Evolutionary conservation across 2,797 vertebrate genomes (phyloP).

Genomic region (Babyrousa celebensis): DNA sequence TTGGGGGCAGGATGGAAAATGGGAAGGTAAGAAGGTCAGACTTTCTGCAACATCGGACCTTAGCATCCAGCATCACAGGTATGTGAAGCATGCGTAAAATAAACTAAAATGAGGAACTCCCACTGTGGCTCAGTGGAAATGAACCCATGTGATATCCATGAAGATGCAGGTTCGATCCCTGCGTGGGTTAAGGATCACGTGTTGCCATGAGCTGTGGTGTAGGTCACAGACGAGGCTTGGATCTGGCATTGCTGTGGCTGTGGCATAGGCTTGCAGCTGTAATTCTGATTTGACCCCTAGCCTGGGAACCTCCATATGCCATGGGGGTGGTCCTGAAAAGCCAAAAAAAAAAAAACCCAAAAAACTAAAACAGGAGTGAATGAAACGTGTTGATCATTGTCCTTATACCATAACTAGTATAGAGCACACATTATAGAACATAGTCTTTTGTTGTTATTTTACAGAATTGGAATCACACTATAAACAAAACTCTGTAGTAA

Average conservation of each 20-base stretch:
- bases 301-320: too few species aligned
- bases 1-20: slow-evolving; percentile 19
- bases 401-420: not conserved
- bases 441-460: not conserved
- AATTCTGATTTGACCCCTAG: too few species aligned
- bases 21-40: not conserved
- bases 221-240: too few species aligned
- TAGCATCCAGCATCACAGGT: not conserved
- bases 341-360: not conserved
- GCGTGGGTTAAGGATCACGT: too few species aligned
- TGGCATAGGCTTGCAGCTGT: too few species aligned
- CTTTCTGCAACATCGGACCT: not conserved
- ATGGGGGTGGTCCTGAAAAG: too few species aligned
- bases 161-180: too few species aligned
- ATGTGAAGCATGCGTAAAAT: not conserved
- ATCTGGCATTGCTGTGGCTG: too few species aligned
- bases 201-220: too few species aligned
- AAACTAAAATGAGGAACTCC: not conserved
- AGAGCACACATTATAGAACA: not conserved
- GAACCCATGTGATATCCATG: too few species aligned
- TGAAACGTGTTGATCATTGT: not conserved
- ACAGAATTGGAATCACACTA: not conserved
- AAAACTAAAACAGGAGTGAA: not conserved
- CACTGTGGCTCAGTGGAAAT: too few species aligned
- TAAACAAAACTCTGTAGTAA: not conserved